Conservation (phyloP, 2,888 invertebrate genomes). For the Taenaris catops region DNA sequence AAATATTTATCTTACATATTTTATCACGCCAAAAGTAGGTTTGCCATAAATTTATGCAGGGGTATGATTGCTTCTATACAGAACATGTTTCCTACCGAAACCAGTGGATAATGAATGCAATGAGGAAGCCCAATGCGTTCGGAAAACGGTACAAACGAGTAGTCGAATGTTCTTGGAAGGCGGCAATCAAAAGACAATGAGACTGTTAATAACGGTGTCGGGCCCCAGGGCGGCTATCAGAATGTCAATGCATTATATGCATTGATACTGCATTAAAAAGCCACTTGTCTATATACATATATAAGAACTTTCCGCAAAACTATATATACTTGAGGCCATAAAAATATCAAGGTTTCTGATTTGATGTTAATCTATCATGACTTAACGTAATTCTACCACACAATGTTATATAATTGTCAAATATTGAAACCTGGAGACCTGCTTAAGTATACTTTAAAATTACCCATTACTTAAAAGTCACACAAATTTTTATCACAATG, state of each 20-base stretch:
- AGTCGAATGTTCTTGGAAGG: slow-evolving; percentile 63
- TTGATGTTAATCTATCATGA: no score
- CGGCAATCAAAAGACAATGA: slow-evolving; percentile 70
- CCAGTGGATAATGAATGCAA: slow-evolving; percentile 60
- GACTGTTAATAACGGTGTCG: slow-evolving; percentile 56
- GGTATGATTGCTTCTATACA: slow-evolving; percentile 21
- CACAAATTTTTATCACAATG: no score
- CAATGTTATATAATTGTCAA: no score
- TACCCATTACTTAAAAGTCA: no score
- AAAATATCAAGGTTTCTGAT: no score
- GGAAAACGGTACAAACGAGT: slow-evolving; percentile 71
- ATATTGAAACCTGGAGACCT: no score
- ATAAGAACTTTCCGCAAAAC: no score
- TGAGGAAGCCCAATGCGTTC: slow-evolving; percentile 53
- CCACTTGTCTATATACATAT: no score
- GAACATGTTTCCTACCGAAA: slow-evolving; percentile 41
- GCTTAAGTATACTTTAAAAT: no score
- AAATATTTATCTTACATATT: slow-evolving; percentile 1
- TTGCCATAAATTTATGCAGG: slow-evolving; percentile 16
- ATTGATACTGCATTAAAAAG: slow-evolving; percentile 44
- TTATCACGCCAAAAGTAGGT: slow-evolving; percentile 1
- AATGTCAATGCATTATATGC: slow-evolving; percentile 34
- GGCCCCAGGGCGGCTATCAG: slow-evolving; percentile 38
- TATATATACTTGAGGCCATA: no score
- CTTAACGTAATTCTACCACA: no score